phyloP scores from a whole-genome alignment of 2,113 vertebrate genomes.

The Amblyornis subalaris region DNA sequence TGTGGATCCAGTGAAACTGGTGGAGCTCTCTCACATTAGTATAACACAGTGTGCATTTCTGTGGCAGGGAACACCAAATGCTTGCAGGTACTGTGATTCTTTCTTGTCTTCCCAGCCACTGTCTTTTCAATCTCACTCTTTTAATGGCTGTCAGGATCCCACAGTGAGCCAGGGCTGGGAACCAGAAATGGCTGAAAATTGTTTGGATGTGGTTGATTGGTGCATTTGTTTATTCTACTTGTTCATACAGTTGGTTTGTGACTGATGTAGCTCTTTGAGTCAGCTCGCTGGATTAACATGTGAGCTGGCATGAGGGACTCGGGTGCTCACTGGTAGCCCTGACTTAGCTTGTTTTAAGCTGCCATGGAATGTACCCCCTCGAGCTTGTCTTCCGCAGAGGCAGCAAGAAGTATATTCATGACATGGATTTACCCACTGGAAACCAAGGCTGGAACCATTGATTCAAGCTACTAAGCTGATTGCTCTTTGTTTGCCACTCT shows the following conservation, averaged over 20 bases:
- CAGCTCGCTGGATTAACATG: neutral
- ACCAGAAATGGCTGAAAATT: neutral
- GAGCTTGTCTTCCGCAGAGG: neutral
- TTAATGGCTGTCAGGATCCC: neutral
- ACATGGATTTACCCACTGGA: neutral
- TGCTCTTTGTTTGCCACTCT: neutral
- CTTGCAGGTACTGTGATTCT: neutral
- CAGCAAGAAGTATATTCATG: neutral
- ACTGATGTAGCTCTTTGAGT: neutral
- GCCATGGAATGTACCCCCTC: neutral
- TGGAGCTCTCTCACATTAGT: neutral
- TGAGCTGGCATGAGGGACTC: neutral
- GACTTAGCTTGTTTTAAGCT: neutral
- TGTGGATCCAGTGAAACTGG: neutral
- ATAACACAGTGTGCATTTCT: accelerated
- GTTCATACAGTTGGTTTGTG: neutral
- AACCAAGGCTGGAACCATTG: neutral
- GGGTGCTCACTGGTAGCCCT: neutral
- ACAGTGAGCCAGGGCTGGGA: neutral
- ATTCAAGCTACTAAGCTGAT: neutral
- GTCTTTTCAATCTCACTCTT: neutral
- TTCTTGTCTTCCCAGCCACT: neutral
- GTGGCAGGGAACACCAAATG: neutral
- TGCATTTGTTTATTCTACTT: neutral
- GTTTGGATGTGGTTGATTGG: neutral